Evolutionary conservation across 1,140 invertebrate genomes (phyloP), one percentile per base, ranked within the genome.

Genomic region (Cotesia chilonis): DNA sequence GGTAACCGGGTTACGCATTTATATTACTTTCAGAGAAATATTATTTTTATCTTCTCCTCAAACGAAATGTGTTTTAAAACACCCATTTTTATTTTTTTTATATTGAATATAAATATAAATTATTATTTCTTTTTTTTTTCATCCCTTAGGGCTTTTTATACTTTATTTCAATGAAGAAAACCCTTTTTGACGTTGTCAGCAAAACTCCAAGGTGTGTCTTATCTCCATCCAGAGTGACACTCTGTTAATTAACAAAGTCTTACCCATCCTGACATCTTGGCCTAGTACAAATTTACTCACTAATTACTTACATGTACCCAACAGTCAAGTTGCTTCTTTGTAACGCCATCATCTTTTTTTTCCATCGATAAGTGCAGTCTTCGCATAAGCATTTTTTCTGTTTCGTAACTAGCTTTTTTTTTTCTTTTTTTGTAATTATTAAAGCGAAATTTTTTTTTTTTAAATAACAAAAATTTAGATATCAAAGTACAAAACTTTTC

Each of bases 211-310:
- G 66, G 20, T 38, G 66, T 68, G 66, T 36, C 66, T 68, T 68
- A 68, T 68, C 66, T 54, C 36, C 52, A 68, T 68, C 66, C 52
- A 14, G n/a, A 68, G 10, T 54, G 64, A 51, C 38, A 68, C 66
- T 51, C 51, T 68, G 35, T 36, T 68, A 68, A 68, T 68, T 68
- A 68, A 41, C 28, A 20, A 68, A 68, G 41, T 52, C 60, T 63
- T 55, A 35, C 20, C 17, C 17, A 20, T 20, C 17, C 17, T 9
- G 7, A 59, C 57, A 59, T 59, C 57, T 59, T 59, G 57, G 57
- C 57, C 57, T 59, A 28, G 57, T 20, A 59, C 57, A 59, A 59
- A 59, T 59, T 59, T 28, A 9, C 57, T 59, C 57, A 20, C 57
- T 59, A 59, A 59, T 59, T 59, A 59, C 17, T 9, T 20, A 47